A percentile compares a stretch with the other conserved stretches of the same genome.
Conservation (phyloP, 1,140 invertebrate genomes). For the Drosophila varians region DNA sequence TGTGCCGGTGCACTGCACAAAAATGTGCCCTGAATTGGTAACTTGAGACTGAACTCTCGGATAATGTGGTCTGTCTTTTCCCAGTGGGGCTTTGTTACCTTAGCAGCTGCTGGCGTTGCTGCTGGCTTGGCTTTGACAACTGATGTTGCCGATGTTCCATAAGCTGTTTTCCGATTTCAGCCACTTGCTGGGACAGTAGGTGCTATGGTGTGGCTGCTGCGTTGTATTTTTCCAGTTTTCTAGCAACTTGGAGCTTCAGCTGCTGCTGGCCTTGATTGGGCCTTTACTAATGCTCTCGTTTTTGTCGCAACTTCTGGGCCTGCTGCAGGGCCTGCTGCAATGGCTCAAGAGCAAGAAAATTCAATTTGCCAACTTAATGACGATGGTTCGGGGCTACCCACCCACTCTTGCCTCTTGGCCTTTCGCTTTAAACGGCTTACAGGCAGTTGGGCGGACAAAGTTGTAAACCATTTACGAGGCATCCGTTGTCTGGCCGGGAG, state of each 20-base stretch:
- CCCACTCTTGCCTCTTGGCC: conserved; percentile 15
- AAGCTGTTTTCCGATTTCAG: conserved; percentile 17
- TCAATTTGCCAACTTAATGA: conserved; percentile 69
- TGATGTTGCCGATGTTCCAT: conserved; percentile 28
- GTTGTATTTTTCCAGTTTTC: conserved; percentile 11
- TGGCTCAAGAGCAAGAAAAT: conserved; percentile 67
- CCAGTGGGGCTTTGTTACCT: background rate
- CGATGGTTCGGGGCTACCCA: conserved; percentile 3
- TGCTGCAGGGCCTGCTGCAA: conserved; percentile 28
- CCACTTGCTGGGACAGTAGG: conserved; percentile 19
- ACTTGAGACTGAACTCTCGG: too few species aligned
- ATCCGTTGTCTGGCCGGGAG: conserved; percentile 26
- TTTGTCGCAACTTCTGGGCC: conserved; percentile 34
- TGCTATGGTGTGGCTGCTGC: background rate
- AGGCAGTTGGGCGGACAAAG: conserved; percentile 66
- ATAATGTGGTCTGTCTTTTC: background rate
- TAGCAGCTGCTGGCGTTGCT: conserved; percentile 11
- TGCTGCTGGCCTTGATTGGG: conserved; percentile 19
- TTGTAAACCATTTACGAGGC: conserved; percentile 65
- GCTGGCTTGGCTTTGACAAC: too few species aligned
- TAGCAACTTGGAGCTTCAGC: background rate
- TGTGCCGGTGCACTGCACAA: background rate
- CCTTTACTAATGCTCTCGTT: conserved; percentile 4
- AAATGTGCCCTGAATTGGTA: background rate
- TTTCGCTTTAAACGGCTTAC: conserved; percentile 64